Conservation (phyloP, 2,113 vertebrate genomes). For the Boulengeromyrus knoepffleri region DNA sequence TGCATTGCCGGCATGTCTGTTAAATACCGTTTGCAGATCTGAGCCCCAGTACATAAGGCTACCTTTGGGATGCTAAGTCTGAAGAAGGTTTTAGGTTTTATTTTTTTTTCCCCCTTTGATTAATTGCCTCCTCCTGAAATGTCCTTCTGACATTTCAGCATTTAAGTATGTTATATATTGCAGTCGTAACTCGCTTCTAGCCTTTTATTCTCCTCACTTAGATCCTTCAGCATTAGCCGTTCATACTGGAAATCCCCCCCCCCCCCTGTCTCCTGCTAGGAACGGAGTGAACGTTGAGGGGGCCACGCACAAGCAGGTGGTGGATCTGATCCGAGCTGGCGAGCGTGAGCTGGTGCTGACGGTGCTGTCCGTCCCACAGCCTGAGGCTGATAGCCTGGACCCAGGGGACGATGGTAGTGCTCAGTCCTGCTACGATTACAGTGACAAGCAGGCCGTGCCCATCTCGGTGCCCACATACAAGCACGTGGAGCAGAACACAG, state of each 20-base stretch:
- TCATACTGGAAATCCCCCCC: background rate
- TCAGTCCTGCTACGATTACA: slow-evolving; percentile 89
- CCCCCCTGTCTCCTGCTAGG: slow-evolving; percentile 42
- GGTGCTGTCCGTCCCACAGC: slow-evolving; percentile 84
- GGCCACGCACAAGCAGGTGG: slow-evolving; percentile 95
- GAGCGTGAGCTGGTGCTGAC: slow-evolving; percentile 89
- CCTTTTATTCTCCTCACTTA: background rate
- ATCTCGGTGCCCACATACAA: slow-evolving; percentile 96
- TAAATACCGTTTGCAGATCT: background rate
- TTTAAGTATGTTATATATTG: background rate
- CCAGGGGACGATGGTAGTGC: slow-evolving; percentile 78
- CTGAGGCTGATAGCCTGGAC: slow-evolving; percentile 84
- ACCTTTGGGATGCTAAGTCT: background rate
- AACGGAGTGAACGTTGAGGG: slow-evolving; percentile 93
- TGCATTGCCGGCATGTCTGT: background rate
- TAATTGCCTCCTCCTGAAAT: background rate
- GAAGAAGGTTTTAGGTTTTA: background rate
- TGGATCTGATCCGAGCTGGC: slow-evolving; percentile 91
- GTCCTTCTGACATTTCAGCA: background rate
- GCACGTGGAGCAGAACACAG: slow-evolving; percentile 90
- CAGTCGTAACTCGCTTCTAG: background rate
- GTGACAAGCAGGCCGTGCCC: slow-evolving; percentile 92
- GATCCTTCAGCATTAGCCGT: background rate
- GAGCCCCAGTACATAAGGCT: background rate
- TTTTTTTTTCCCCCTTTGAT: background rate